These are phyloP conservation scores for Chaenocephalus aceratus DNA, from an alignment of 2,113 vertebrate species.

Conservation along the genomic window DNA sequence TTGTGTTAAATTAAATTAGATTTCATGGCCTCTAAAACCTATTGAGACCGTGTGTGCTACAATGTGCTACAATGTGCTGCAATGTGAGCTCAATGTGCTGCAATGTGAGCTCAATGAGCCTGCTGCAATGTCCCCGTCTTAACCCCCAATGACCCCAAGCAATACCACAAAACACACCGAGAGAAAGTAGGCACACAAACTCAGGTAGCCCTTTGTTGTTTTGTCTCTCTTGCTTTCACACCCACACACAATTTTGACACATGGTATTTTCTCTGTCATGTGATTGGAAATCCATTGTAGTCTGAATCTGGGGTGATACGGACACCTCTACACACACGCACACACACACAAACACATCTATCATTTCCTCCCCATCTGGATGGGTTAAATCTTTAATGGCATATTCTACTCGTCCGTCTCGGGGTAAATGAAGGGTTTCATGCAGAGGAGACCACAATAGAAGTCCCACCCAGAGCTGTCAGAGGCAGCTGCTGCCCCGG, in stretches of 20 bases:
- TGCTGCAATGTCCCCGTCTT: conserved; percentile 67
- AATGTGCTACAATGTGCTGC: too few species aligned
- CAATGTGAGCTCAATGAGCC: too few species aligned
- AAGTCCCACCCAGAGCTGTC: conserved; percentile 46
- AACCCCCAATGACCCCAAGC: conserved; percentile 50
- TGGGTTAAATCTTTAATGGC: conserved; percentile 61
- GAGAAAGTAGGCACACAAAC: conserved; percentile 6
- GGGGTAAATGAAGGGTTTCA: conserved; percentile 26
- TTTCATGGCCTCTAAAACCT: not conserved
- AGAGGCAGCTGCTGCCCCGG: conserved; percentile 38
- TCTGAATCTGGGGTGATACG: conserved; percentile 16
- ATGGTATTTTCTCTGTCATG: conserved; percentile 23
- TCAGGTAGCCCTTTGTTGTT: conserved; percentile 25
- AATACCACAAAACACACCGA: conserved; percentile 10
- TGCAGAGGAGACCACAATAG: conserved; percentile 21
- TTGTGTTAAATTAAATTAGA: not conserved
- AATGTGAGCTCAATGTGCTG: not conserved
- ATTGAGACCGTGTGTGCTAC: not conserved
- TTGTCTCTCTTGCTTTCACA: conserved; percentile 5
- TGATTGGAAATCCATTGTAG: conserved; percentile 27
- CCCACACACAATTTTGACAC: conserved; percentile 37
- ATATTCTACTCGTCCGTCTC: conserved; percentile 19
- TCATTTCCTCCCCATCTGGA: conserved; percentile 48
- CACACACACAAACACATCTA: conserved; percentile 6
- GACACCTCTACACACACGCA: not conserved